phyloP scores from a whole-genome alignment of 2,113 vertebrate genomes.

The Varanus komodoensis region DNA sequence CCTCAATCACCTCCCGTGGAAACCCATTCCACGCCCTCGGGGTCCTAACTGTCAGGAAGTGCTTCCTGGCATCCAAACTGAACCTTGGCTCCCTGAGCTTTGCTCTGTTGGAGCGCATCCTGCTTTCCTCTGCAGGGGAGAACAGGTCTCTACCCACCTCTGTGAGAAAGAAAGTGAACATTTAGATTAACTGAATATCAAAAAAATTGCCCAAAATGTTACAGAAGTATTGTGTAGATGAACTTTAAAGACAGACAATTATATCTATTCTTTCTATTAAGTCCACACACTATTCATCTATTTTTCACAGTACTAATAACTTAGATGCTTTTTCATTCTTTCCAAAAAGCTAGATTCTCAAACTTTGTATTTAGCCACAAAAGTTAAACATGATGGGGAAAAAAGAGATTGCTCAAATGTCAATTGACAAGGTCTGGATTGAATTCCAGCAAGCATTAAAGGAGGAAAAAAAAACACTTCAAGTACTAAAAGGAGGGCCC shows the following conservation, averaged over 20 bases:
- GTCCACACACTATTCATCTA: neutral
- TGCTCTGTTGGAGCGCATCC: too few relatives aligned
- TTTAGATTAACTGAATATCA: neutral
- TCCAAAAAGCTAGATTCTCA: neutral
- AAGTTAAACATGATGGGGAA: neutral
- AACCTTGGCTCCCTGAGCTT: too few relatives aligned
- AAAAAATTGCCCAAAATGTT: neutral
- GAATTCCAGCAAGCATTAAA: neutral
- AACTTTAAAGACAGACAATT: neutral
- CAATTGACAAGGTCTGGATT: neutral
- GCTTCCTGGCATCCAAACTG: too few relatives aligned
- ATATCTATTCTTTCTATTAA: neutral
- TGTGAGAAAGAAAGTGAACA: slow-evolving; percentile 14
- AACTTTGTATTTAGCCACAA: neutral
- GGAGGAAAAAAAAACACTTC: too few relatives aligned
- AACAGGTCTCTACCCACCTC: too few relatives aligned
- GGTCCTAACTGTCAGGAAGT: too few relatives aligned
- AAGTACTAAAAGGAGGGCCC: neutral
- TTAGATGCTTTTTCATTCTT: too few relatives aligned
- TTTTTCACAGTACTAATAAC: neutral
- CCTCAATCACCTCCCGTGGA: too few relatives aligned
- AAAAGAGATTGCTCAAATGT: neutral
- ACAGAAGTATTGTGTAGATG: too few relatives aligned
- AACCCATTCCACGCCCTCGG: too few relatives aligned
- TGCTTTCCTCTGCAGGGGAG: too few relatives aligned